Percentiles rank a stretch among this genome's conserved stretches.
These are phyloP conservation scores for Petromus typicus DNA, from an alignment of 2,113 vertebrate genomes.

Conservation along the genomic window DNA sequence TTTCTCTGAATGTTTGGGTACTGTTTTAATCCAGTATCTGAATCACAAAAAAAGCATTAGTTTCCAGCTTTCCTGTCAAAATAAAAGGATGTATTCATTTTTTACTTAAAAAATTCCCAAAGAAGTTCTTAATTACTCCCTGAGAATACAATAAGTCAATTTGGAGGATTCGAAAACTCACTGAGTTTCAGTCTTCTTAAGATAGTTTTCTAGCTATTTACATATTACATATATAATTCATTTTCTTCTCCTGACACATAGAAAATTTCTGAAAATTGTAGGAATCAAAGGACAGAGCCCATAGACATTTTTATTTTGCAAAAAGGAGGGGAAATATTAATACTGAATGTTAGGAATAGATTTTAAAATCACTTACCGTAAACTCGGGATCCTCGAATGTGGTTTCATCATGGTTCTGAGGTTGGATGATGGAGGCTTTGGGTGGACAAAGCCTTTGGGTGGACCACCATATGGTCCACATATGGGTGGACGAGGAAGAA, in stretches of 20 bases:
- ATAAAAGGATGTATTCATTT: neutral
- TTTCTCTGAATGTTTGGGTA: constrained; percentile 44
- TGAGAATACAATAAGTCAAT: neutral
- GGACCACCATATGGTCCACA: too few relatives aligned
- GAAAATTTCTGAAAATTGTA: constrained; percentile 3
- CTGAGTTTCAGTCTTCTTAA: neutral
- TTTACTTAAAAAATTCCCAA: constrained; percentile 18
- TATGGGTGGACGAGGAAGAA: neutral
- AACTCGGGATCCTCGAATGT: neutral
- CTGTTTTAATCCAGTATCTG: neutral
- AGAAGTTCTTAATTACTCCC: constrained; percentile 21
- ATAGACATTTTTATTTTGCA: constrained; percentile 1
- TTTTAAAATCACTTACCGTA: neutral
- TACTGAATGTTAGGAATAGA: neutral
- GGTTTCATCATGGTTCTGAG: neutral
- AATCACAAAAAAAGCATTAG: neutral
- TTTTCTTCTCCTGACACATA: neutral
- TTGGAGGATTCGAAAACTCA: neutral
- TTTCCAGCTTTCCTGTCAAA: constrained; percentile 41
- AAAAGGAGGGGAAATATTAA: neutral
- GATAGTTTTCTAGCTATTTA: constrained; percentile 18
- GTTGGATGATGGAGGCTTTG: too few relatives aligned
- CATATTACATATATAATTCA: neutral
- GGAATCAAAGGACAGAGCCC: neutral
- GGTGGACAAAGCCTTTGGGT: too few relatives aligned